phyloP scores from a whole-genome alignment of 2,113 vertebrate species.

The Perca schrenkii region DNA sequence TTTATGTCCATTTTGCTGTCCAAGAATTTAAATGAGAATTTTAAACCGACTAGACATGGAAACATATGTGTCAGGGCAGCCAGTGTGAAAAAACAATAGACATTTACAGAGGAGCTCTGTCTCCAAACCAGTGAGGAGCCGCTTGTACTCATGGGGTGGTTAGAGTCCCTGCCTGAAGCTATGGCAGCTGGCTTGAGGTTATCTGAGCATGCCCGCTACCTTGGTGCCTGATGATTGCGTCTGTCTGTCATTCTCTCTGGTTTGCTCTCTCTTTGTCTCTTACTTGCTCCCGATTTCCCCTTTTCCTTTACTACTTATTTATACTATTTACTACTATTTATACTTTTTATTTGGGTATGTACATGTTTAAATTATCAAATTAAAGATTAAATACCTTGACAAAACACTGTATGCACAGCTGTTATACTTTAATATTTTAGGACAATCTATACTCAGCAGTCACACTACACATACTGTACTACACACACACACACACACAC shows the following conservation, averaged over 20 bases:
- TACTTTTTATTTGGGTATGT: background rate
- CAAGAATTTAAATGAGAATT: slow-evolving; percentile 3
- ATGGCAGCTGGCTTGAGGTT: slow-evolving; percentile 55
- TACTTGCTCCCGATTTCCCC: background rate
- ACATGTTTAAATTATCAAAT: background rate
- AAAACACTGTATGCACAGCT: background rate
- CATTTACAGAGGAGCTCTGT: slow-evolving; percentile 17
- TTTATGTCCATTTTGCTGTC: background rate
- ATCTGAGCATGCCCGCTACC: slow-evolving; percentile 35
- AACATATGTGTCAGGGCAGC: background rate
- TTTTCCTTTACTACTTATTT: background rate
- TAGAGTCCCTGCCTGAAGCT: slow-evolving; percentile 43
- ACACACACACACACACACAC: background rate
- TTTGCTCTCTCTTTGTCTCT: slow-evolving; percentile 17
- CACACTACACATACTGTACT: background rate
- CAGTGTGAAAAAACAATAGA: slow-evolving; percentile 22
- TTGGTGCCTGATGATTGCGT: slow-evolving; percentile 44
- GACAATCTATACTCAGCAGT: background rate
- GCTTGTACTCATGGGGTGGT: slow-evolving; percentile 3
- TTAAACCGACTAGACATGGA: background rate
- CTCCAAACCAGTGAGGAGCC: slow-evolving; percentile 8
- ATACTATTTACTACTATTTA: background rate
- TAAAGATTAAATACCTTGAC: background rate
- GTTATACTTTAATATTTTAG: background rate
- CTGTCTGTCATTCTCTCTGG: slow-evolving; percentile 8